These are phyloP conservation scores for Pollenia angustigena DNA, from an alignment of 2,888 invertebrate species.

Conservation along the genomic window DNA sequence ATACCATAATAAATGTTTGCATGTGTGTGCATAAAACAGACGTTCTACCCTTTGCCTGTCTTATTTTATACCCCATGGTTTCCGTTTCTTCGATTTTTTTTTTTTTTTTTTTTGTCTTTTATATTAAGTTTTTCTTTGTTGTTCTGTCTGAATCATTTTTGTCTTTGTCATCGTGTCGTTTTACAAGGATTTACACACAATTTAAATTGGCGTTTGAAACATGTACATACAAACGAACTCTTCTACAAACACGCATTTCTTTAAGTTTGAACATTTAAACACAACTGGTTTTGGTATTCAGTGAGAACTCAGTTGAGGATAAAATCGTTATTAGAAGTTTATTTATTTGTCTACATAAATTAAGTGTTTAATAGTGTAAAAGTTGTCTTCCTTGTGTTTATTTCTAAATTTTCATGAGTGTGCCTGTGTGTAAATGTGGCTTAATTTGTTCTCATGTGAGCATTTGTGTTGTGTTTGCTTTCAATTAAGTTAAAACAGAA, in stretches of 20 bases:
- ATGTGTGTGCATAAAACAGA: slow-evolving; percentile 8
- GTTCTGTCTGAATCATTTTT: slow-evolving; percentile 31
- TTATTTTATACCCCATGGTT: not conserved
- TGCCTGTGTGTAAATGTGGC: not conserved
- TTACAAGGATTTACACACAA: slow-evolving; percentile 64
- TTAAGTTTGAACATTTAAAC: not conserved
- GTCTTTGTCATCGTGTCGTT: slow-evolving; percentile 62
- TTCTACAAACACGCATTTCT: not conserved
- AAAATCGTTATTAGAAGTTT: slow-evolving; percentile 66
- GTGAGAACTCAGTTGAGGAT: slow-evolving; percentile 67
- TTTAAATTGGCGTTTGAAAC: slow-evolving; percentile 46
- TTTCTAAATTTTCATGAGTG: not conserved
- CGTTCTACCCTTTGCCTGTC: not conserved
- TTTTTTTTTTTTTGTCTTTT: too few relatives aligned
- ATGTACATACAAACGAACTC: slow-evolving; percentile 24
- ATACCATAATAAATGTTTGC: not conserved
- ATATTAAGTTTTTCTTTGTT: not conserved
- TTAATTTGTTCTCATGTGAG: not conserved
- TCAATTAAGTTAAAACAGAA: slow-evolving; percentile 67
- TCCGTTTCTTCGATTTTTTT: slow-evolving; percentile 22
- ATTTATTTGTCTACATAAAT: slow-evolving; percentile 63
- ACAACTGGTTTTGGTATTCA: slow-evolving; percentile 44
- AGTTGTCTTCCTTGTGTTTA: not conserved
- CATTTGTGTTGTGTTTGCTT: slow-evolving; percentile 62
- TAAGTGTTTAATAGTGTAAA: slow-evolving; percentile 27